A percentile compares a stretch with the other conserved stretches of the same genome.
These are phyloP conservation scores for Trinectes maculatus DNA, from an alignment of 2,113 vertebrate species.

Conservation along the genomic window DNA sequence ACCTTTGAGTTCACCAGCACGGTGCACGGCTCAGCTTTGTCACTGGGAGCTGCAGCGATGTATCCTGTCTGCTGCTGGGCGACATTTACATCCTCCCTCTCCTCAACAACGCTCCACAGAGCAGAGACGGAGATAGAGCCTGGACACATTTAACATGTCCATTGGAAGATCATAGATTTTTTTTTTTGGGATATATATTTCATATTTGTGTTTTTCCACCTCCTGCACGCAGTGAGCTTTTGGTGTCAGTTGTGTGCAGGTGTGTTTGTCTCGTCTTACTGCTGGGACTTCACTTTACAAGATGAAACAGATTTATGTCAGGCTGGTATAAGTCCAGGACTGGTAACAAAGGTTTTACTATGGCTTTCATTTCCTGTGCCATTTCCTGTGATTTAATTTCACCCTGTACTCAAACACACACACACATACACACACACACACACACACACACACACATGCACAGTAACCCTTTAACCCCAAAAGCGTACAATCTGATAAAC, in stretches of 20 bases:
- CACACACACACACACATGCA: neutral
- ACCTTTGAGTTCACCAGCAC: slow-evolving; percentile 60
- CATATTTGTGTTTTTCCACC: too few relatives aligned
- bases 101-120: slow-evolving; percentile 2
- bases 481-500: neutral
- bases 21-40: slow-evolving; percentile 62
- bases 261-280: neutral
- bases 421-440: neutral
- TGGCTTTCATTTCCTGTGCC: slow-evolving; percentile 47
- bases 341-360: neutral
- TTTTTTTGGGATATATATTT: too few relatives aligned
- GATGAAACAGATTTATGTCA: slow-evolving; percentile 4
- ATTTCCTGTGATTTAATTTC: neutral
- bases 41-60: slow-evolving; percentile 67
- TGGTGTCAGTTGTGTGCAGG: neutral
- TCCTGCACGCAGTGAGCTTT: too few relatives aligned
- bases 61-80: slow-evolving; percentile 73
- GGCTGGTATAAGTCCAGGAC: neutral
- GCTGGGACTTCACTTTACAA: neutral
- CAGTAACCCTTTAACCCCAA: neutral
- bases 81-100: slow-evolving; percentile 61
- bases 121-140: slow-evolving; percentile 15
- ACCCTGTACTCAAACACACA: neutral
- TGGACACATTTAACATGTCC: slow-evolving; percentile 15
- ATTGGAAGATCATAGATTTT: slow-evolving; percentile 15